phyloP scores from a whole-genome alignment of 2,113 vertebrate species.

The Dinomys branickii region DNA sequence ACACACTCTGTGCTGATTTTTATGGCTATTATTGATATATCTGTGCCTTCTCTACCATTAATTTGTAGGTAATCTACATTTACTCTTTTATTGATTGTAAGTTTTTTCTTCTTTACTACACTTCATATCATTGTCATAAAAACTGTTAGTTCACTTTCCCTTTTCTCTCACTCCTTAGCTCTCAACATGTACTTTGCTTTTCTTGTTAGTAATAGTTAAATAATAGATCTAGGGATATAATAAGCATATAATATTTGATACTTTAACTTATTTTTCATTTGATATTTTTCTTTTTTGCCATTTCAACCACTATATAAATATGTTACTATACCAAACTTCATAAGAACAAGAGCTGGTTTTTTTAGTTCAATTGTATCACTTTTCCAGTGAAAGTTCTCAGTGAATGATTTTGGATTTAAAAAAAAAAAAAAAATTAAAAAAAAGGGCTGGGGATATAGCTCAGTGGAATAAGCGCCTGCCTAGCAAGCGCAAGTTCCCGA shows the following conservation, averaged over 20 bases:
- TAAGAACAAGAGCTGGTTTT: background rate
- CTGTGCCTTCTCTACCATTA: background rate
- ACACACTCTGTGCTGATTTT: background rate
- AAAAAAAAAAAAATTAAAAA: too few relatives aligned
- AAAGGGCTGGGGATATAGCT: too few relatives aligned
- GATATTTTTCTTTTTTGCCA: background rate
- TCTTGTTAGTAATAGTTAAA: background rate
- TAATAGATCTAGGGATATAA: background rate
- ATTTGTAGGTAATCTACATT: background rate
- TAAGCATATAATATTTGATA: background rate
- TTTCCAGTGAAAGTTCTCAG: background rate
- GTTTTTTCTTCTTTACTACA: background rate
- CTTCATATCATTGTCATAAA: background rate
- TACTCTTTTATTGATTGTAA: background rate
- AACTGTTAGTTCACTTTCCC: background rate
- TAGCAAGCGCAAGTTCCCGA: too few relatives aligned
- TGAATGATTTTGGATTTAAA: background rate
- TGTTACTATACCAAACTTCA: background rate
- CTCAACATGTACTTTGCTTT: background rate
- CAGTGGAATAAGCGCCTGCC: too few relatives aligned
- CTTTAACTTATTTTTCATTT: background rate
- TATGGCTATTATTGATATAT: background rate
- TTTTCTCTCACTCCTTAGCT: background rate
- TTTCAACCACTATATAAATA: constrained; percentile 13
- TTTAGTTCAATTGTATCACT: background rate